Evolutionary conservation across 2,888 invertebrate genomes (phyloP), one percentile per base, ranked within the genome.

Genomic region (Physocephala rufipes): DNA sequence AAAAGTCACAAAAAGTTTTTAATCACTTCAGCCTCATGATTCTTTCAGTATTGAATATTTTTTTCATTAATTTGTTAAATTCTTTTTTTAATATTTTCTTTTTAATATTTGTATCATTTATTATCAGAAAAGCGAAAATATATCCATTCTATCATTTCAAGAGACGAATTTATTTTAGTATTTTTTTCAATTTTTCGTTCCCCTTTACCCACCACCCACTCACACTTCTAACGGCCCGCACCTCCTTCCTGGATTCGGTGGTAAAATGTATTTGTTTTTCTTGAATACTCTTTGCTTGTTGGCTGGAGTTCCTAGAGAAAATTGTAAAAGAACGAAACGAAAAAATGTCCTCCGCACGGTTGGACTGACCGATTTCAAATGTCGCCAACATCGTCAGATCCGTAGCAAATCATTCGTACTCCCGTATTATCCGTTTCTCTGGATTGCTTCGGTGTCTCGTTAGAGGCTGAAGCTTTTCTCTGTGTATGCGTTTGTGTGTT

Each of bases 361-460:
- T 76, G 74, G 74, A 77, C 73, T 71, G 75, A 76, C 74, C 74
- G 74, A 71, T 75, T 76, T 76, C 74, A 76, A 78, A 76, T 78
- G 78, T 70, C 72, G 73, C 70, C 70, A 73, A 55, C 55, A 59
- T 30, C 47, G 26, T 45, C 58, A 28, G 7, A 28, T 58, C 47
- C 26, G 51, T n/a, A 45, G 66, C 61, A 66, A 72, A 66, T 72
- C 55, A 61, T 16, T 12, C 30, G 43, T 36, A 43, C 51, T 55
- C 45, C 26, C 55, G 63, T 59, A 45, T 53, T 15, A 58, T 47
- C 47, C 67, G 66, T 66, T 45, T 45, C 47, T 9, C 1, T 62
- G 45, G 36, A 24, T 53, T 55, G 4, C 36, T 43, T n/a, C 28
- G 59, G 26, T 51, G 61, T 61, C 61, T 59, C 30, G 24, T 43